Conservation (phyloP, 1,140 invertebrate genomes). For the Artemia franciscana region DNA sequence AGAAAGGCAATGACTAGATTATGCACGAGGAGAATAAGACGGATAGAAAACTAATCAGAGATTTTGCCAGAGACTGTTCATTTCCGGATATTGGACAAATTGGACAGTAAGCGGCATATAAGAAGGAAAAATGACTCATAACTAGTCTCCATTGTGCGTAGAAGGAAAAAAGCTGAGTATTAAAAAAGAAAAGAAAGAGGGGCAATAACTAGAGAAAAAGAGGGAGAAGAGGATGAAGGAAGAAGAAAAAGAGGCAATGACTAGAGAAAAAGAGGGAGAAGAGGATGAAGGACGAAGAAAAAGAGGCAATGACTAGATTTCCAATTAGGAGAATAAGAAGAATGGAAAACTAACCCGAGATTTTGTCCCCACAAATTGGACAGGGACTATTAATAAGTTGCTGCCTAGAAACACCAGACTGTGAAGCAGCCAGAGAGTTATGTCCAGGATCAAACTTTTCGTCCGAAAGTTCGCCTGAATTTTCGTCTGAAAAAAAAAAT, state of each 20-base stretch:
- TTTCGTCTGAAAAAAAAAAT: conserved; percentile 5
- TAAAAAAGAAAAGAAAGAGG: no score
- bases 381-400: conserved; percentile 67
- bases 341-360: conserved; percentile 28
- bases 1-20: no score
- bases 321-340: background rate
- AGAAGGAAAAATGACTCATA: no score
- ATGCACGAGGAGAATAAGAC: no score
- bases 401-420: conserved; percentile 57
- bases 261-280: background rate
- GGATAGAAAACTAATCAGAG: no score
- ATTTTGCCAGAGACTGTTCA: no score
- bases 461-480: conserved; percentile 9
- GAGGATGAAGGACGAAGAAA: background rate
- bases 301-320: background rate
- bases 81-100: no score
- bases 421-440: conserved; percentile 24
- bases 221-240: no score
- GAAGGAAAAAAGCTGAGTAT: no score
- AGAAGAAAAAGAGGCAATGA: background rate
- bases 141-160: no score
- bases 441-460: conserved; percentile 22
- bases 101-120: no score
- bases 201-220: no score
- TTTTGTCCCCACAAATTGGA: conserved; percentile 83